phyloP scores from a whole-genome alignment of 1,140 invertebrate genomes.

The Papilio polytes region DNA sequence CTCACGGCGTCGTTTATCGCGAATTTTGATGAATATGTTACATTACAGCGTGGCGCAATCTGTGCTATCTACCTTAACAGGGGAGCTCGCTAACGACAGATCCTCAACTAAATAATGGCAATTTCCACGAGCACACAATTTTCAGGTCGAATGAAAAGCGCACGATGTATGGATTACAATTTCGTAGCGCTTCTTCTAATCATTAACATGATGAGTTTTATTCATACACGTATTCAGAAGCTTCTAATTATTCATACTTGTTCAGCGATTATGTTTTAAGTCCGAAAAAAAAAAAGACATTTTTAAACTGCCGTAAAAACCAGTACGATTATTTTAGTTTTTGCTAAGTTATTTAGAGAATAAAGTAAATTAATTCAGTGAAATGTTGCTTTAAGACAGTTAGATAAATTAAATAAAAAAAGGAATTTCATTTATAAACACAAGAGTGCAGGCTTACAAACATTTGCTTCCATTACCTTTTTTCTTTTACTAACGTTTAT shows the following conservation, averaged over 20 bases:
- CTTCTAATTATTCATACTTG: background rate
- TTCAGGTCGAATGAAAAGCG: conserved; percentile 37
- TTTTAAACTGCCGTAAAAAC: background rate
- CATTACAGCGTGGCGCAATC: conserved; percentile 46
- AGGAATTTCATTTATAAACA: background rate
- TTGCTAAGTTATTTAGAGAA: too few relatives aligned
- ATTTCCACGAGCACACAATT: conserved; percentile 39
- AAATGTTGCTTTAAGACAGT: too few relatives aligned
- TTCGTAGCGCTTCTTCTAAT: conserved; percentile 26
- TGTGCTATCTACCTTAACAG: conserved; percentile 48
- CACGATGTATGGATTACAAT: conserved; percentile 23
- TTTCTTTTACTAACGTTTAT: too few relatives aligned
- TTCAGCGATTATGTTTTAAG: background rate
- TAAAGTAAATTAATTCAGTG: too few relatives aligned
- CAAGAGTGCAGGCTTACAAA: background rate
- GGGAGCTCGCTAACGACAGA: conserved; percentile 36
- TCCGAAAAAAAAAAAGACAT: background rate
- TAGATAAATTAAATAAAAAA: too few relatives aligned
- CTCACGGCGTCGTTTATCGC: background rate
- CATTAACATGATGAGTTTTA: conserved; percentile 24
- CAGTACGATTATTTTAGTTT: background rate
- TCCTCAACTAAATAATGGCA: conserved; percentile 39
- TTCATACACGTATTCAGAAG: background rate
- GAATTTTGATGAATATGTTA: conserved; percentile 57
- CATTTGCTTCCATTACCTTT: too few relatives aligned